These are phyloP conservation scores for Diuraphis noxia DNA, from an alignment of 1,140 invertebrate genomes.

Conservation along the genomic window DNA sequence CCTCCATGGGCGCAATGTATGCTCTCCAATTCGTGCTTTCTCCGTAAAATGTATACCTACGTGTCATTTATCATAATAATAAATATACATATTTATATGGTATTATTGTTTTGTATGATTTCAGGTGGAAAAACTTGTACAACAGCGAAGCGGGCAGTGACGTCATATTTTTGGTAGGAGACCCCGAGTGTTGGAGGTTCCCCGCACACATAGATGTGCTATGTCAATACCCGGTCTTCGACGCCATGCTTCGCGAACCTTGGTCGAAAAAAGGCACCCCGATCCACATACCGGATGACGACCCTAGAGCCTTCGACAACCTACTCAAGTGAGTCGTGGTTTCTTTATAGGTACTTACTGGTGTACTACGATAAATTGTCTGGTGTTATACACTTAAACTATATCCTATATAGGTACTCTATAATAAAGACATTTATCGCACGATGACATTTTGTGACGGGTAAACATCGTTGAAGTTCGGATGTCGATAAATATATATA, in stretches of 20 bases:
- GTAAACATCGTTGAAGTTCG: background rate
- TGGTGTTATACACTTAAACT: background rate
- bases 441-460: background rate
- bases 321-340: conserved; percentile 64
- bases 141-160: conserved; percentile 69
- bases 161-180: conserved; percentile 70
- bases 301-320: conserved; percentile 71
- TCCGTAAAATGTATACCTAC: background rate
- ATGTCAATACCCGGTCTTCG: conserved; percentile 67
- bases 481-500: background rate
- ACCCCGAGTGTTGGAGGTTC: conserved; percentile 68
- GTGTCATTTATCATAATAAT: too few species aligned
- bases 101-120: conserved; percentile 44
- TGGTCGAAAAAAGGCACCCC: conserved; percentile 60
- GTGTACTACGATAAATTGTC: background rate
- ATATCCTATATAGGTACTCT: background rate
- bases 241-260: conserved; percentile 65
- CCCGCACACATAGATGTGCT: conserved; percentile 70
- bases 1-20: background rate
- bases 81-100: too few species aligned
- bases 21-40: background rate
- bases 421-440: background rate
- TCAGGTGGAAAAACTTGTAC: conserved; percentile 61
- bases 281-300: conserved; percentile 65
- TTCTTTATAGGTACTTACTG: background rate